Conservation (phyloP, 2,113 vertebrate genomes). For the Peromyscus californicus region DNA sequence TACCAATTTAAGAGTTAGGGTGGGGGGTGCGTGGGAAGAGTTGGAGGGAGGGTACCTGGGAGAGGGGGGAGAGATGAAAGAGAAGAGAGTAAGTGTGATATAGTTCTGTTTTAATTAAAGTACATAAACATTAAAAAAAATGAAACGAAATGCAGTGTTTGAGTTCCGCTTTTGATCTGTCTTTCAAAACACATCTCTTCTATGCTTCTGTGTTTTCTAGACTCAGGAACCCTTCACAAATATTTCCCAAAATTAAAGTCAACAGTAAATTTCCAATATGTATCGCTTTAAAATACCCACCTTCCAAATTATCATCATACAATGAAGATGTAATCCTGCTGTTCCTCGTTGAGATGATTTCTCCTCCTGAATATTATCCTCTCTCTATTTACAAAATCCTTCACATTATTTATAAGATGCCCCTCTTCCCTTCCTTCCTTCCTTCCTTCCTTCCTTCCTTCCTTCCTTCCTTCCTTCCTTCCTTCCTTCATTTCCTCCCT, state of each 20-base stretch:
- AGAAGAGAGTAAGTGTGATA: not conserved
- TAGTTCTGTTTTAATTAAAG: not conserved
- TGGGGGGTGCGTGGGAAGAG: not conserved
- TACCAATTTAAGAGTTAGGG: too few species aligned
- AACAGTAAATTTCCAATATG: conserved; percentile 3
- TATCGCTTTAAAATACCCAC: not conserved
- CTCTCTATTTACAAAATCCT: not conserved
- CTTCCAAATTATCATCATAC: not conserved
- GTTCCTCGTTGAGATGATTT: not conserved
- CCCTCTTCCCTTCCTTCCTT: not conserved
- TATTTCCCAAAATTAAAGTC: conserved; percentile 17
- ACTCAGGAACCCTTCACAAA: not conserved
- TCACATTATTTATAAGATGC: not conserved
- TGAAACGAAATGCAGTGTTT: not conserved
- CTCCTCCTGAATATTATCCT: not conserved
- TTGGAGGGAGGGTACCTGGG: not conserved
- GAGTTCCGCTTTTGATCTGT: not conserved
- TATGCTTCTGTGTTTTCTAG: not conserved
- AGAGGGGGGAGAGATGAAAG: not conserved
- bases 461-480: not conserved
- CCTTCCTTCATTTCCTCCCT: not conserved
- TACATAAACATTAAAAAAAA: not conserved
- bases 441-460: too few species aligned
- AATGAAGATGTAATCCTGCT: not conserved
- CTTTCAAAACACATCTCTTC: not conserved